These are phyloP conservation scores for Tenthredo scrophulariae DNA, from an alignment of 2,888 invertebrate species.

Conservation along the genomic window DNA sequence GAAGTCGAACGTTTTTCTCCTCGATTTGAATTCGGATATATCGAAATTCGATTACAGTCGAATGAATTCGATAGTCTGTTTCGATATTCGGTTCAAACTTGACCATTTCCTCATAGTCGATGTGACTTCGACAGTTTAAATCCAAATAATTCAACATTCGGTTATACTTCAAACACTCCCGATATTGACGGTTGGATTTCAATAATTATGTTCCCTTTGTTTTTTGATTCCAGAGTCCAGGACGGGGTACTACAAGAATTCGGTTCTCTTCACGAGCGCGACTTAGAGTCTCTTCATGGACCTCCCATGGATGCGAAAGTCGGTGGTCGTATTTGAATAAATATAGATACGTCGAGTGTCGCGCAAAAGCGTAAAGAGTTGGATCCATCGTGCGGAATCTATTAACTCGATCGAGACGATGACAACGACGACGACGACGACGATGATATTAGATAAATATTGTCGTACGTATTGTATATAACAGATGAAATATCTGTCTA, in stretches of 20 bases:
- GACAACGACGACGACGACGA: not conserved
- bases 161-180: not conserved
- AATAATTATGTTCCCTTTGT: not conserved
- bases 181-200: not conserved
- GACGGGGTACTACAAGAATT: conserved; percentile 91
- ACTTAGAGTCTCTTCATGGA: conserved; percentile 80
- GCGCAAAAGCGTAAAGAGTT: conserved; percentile 3
- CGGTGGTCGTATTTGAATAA: not conserved
- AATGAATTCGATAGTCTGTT: not conserved
- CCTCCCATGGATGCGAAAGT: not conserved
- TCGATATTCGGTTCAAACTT: not conserved
- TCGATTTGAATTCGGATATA: too few relatives aligned
- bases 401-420: not conserved
- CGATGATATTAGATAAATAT: not conserved
- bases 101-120: not conserved
- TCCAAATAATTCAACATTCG: not conserved
- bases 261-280: conserved; percentile 93
- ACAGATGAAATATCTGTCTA: not conserved
- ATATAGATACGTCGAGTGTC: conserved; percentile 36
- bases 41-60: not conserved
- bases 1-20: too few relatives aligned
- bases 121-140: too few relatives aligned
- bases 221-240: conserved; percentile 78
- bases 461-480: not conserved
- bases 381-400: conserved; percentile 20